Evolutionary conservation across 2,797 vertebrate genomes (phyloP).

Genomic region (Nyctibius grandis): DNA sequence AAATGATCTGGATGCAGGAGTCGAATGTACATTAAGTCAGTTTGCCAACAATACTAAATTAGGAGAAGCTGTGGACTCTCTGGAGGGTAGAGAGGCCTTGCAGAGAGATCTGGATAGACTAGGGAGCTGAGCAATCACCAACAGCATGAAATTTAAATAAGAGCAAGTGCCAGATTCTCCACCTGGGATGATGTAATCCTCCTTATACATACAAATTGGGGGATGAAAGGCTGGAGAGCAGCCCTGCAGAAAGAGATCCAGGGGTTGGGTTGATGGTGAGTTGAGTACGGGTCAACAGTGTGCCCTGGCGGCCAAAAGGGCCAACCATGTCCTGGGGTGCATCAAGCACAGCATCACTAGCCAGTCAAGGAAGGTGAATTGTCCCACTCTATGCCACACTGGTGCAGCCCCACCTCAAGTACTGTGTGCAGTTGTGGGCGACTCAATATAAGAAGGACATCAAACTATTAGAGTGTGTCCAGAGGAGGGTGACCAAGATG

Average conservation of each 20-base stretch:
- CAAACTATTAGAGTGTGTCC: not conserved
- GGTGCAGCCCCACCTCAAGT: fast-evolving
- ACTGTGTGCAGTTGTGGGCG: fast-evolving
- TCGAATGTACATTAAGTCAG: not conserved
- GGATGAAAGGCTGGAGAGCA: not conserved
- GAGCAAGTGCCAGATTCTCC: not conserved
- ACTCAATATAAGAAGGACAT: not conserved
- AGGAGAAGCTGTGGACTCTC: not conserved
- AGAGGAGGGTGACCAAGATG: not conserved
- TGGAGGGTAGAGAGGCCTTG: not conserved
- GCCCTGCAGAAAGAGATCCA: fast-evolving
- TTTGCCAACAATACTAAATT: not conserved
- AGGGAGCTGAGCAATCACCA: not conserved
- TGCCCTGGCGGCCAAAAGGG: not conserved
- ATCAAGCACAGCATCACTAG: not conserved
- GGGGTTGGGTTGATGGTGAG: not conserved
- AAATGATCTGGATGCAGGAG: not conserved
- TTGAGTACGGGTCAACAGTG: too few relatives aligned
- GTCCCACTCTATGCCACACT: fast-evolving
- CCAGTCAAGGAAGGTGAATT: fast-evolving
- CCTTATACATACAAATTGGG: fast-evolving
- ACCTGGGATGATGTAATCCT: not conserved
- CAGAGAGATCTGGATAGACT: not conserved
- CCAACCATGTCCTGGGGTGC: fast-evolving
- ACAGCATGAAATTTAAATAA: not conserved